Conservation (phyloP, 1,140 invertebrate genomes). For the Drosophila athabasca region DNA sequence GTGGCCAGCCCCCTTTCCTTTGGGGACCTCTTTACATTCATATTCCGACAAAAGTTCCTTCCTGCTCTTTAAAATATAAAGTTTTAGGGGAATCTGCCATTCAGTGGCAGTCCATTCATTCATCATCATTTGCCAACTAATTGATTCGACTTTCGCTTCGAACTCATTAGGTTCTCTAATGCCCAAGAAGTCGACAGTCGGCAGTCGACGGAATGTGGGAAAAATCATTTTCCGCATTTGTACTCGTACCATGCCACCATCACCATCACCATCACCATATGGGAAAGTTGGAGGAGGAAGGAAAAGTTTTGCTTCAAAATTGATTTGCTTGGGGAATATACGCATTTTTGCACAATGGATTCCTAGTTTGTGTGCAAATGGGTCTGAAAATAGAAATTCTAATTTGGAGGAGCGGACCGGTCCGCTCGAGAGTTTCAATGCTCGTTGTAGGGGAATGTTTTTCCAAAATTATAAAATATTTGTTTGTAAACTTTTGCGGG, state of each 20-base stretch:
- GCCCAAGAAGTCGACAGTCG: conserved; percentile 21
- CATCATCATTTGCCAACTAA: conserved; percentile 56
- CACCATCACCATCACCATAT: conserved; percentile 25
- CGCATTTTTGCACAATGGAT: conserved; percentile 22
- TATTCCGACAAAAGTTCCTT: conserved; percentile 20
- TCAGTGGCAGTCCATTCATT: conserved; percentile 18
- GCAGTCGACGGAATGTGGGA: conserved; percentile 10
- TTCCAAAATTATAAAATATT: no score
- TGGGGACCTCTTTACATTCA: conserved; percentile 20
- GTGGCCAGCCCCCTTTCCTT: not conserved
- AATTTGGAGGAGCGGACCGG: no score
- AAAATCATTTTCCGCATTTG: conserved; percentile 33
- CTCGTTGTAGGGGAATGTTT: not conserved
- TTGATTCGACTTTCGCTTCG: conserved; percentile 47
- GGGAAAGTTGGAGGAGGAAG: conserved; percentile 15
- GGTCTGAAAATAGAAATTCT: not conserved
- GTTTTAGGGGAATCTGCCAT: conserved; percentile 28
- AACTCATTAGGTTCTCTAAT: conserved; percentile 48
- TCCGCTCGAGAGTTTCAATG: not conserved
- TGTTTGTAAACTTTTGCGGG: no score
- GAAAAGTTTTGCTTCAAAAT: conserved; percentile 34
- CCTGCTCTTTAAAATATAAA: conserved; percentile 41
- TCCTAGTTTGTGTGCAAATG: conserved; percentile 20
- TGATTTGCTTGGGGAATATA: conserved; percentile 45
- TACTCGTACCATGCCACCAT: conserved; percentile 9